These are phyloP conservation scores for Leuciscus waleckii DNA, from an alignment of 2,797 vertebrate species.

Conservation along the genomic window DNA sequence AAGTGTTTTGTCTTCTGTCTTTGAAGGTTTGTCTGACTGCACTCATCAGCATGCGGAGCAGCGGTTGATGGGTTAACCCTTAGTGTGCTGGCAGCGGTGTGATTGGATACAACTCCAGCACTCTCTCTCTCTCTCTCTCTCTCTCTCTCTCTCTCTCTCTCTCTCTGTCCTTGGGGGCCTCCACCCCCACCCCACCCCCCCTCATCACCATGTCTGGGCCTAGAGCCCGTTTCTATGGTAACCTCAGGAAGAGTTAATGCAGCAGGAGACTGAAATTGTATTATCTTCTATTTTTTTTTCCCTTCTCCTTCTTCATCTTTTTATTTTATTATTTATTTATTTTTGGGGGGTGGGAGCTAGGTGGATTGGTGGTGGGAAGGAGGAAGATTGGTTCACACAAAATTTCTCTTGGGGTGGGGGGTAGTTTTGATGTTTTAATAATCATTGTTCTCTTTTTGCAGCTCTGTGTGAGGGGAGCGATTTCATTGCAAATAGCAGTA, in stretches of 20 bases:
- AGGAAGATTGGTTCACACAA: conserved; percentile 57
- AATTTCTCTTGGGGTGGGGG: not conserved
- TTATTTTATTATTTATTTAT: conserved; percentile 27
- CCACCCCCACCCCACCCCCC: conserved; percentile 32
- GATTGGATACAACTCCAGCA: conserved; percentile 47
- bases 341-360: conserved; percentile 38
- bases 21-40: conserved; percentile 45
- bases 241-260: conserved; percentile 69
- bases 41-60: conserved; percentile 58
- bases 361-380: conserved; percentile 39
- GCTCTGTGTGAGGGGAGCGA: not conserved
- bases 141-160: conserved; percentile 2
- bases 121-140: conserved; percentile 20
- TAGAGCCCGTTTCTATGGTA: conserved; percentile 68
- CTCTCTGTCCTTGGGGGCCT: conserved; percentile 61
- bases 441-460: not conserved
- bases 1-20: conserved; percentile 38
- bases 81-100: conserved; percentile 53
- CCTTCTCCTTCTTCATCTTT: conserved; percentile 11
- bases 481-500: not conserved
- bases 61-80: conserved; percentile 65
- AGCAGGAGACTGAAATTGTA: conserved; percentile 70
- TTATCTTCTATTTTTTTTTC: conserved; percentile 55
- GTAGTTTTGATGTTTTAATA: not conserved
- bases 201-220: conserved; percentile 68